phyloP scores from a whole-genome alignment of 2,888 invertebrate genomes.

The Eulithis testata region DNA sequence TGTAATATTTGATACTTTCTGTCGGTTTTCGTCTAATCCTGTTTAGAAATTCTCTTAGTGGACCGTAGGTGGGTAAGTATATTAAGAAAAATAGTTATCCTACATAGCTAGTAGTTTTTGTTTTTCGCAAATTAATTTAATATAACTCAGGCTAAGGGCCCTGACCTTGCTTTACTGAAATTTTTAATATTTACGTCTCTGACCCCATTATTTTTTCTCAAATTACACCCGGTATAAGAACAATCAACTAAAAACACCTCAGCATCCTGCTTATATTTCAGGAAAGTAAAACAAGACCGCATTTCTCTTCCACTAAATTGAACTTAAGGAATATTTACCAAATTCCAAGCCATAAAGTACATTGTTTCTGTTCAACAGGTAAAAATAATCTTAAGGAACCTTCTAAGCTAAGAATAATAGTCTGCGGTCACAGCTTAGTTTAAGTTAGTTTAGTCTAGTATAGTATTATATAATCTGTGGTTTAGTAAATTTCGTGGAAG shows the following conservation, averaged over 20 bases:
- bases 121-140: no score
- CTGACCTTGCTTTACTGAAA: no score
- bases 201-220: neutral
- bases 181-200: no score
- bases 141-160: no score
- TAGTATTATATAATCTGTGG: no score
- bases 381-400: conserved; percentile 60
- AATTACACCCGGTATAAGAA: conserved; percentile 1
- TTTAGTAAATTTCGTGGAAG: neutral
- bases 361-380: conserved; percentile 64
- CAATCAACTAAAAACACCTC: conserved; percentile 21
- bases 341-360: conserved; percentile 59
- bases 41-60: no score
- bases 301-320: conserved; percentile 58
- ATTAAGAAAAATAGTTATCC: no score
- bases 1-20: no score
- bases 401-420: conserved; percentile 25
- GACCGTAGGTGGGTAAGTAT: no score
- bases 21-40: no score
- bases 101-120: no score
- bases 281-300: conserved; percentile 45
- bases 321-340: conserved; percentile 54
- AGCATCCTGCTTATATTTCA: conserved; percentile 32
- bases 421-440: neutral
- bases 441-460: neutral